These are phyloP conservation scores for Pagetopsis macropterus DNA, from an alignment of 2,797 vertebrate genomes.

Conservation along the genomic window DNA sequence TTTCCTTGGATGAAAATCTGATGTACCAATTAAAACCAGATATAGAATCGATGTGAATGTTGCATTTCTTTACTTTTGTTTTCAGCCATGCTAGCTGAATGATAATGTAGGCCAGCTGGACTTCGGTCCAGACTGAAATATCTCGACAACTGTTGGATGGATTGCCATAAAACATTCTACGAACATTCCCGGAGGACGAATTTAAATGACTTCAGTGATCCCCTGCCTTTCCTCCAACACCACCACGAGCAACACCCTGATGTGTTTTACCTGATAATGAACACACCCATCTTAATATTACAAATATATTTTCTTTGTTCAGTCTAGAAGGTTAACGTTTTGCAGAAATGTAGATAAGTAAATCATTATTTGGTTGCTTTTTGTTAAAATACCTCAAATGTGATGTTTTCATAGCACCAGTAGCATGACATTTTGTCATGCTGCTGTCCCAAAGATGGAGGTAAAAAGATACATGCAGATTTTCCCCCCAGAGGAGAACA, in stretches of 20 bases:
- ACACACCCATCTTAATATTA: not conserved
- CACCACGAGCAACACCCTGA: not conserved
- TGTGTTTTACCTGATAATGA: slow-evolving; percentile 12
- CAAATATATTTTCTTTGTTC: not conserved
- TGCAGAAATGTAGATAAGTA: not conserved
- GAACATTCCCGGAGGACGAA: not conserved
- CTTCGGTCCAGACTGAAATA: not conserved
- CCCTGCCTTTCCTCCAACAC: not conserved
- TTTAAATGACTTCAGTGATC: no score
- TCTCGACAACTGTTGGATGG: not conserved
- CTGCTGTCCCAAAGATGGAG: slow-evolving; percentile 12
- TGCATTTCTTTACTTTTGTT: slow-evolving; percentile 57
- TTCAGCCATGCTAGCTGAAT: not conserved
- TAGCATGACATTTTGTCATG: slow-evolving; percentile 2
- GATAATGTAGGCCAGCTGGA: not conserved
- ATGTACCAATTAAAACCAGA: slow-evolving; percentile 82
- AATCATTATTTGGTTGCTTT: not conserved
- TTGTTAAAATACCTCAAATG: slow-evolving; percentile 9
- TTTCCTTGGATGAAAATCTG: slow-evolving; percentile 75
- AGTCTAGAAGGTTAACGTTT: not conserved
- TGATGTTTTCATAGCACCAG: not conserved
- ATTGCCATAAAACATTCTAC: not conserved
- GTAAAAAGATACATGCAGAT: slow-evolving; percentile 34
- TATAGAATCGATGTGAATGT: slow-evolving; percentile 66
- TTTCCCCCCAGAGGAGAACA: slow-evolving; percentile 45